phyloP scores from a whole-genome alignment of 2,888 invertebrate genomes.

The Apodemia duryi region DNA sequence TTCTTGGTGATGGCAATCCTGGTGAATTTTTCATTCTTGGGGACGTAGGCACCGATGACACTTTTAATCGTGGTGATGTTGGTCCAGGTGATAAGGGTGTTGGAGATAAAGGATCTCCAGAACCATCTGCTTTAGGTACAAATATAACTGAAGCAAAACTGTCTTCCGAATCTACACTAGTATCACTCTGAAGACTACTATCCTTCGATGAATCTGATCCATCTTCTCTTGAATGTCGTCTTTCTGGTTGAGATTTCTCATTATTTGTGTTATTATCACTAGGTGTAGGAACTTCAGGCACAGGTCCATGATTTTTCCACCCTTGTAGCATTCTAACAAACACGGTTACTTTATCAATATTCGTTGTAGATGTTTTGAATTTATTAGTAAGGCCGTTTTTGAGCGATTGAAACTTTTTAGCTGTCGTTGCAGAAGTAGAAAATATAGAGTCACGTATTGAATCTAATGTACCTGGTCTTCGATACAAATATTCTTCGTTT shows the following conservation, averaged over 20 bases:
- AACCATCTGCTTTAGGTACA: slow-evolving; percentile 89
- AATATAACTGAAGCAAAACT: slow-evolving; percentile 96
- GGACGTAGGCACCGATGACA: slow-evolving; percentile 87
- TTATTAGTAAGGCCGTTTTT: slow-evolving; percentile 91
- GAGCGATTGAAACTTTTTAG: slow-evolving; percentile 87
- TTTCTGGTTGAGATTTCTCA: slow-evolving; percentile 76
- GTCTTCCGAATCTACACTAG: slow-evolving; percentile 95
- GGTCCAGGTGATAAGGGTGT: slow-evolving; percentile 81
- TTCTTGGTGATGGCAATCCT: slow-evolving; percentile 82
- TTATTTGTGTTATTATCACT: slow-evolving; percentile 64
- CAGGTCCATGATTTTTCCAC: slow-evolving; percentile 82
- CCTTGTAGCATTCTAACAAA: slow-evolving; percentile 92
- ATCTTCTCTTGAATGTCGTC: slow-evolving; percentile 90
- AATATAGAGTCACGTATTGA: slow-evolving; percentile 86
- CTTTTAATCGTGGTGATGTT: slow-evolving; percentile 81
- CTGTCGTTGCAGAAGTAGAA: slow-evolving; percentile 83
- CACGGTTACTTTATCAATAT: slow-evolving; percentile 90
- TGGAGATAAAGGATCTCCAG: slow-evolving; percentile 78
- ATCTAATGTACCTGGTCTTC: slow-evolving; percentile 82
- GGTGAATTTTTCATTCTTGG: slow-evolving; percentile 86
- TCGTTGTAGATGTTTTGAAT: slow-evolving; percentile 89
- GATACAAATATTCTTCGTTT: slow-evolving; percentile 91
- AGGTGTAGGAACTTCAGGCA: slow-evolving; percentile 65
- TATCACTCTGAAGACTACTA: slow-evolving; percentile 94
- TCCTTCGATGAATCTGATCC: slow-evolving; percentile 94